Conservation (phyloP, 2,888 invertebrate species). For the Harpagoxenus sublaevis region DNA sequence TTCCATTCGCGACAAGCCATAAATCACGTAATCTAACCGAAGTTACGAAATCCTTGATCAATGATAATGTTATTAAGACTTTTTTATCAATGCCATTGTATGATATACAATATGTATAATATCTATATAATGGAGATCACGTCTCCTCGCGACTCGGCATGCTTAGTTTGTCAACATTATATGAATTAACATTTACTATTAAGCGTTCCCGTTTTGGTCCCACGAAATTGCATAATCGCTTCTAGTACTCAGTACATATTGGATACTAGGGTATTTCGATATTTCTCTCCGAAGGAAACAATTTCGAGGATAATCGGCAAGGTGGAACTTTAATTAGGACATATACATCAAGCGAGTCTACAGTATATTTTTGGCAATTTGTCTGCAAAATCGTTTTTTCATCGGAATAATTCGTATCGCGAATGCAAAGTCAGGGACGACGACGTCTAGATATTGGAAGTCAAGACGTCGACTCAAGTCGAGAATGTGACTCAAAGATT, state of each 20-base stretch:
- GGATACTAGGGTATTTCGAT: conserved; percentile 29
- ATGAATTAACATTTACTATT: conserved; percentile 53
- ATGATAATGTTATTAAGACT: not conserved
- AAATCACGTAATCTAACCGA: not conserved
- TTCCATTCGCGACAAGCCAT: not conserved
- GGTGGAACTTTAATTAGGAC: conserved; percentile 21
- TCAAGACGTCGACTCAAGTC: conserved; percentile 56
- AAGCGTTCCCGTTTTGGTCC: conserved; percentile 75
- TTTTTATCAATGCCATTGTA: not conserved
- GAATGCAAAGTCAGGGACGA: conserved; percentile 53
- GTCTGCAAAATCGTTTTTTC: conserved; percentile 64
- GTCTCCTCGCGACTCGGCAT: conserved; percentile 34
- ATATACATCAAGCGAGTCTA: conserved; percentile 21
- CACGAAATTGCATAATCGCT: conserved; percentile 76
- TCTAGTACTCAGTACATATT: conserved; percentile 24
- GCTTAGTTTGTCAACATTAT: conserved; percentile 27
- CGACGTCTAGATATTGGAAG: conserved; percentile 62
- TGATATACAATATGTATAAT: not conserved
- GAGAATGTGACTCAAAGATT: conserved; percentile 51
- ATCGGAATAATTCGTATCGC: conserved; percentile 74
- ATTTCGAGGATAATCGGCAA: conserved; percentile 54
- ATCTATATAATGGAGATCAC: conserved; percentile 14
- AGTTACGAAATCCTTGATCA: not conserved
- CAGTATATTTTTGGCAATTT: conserved; percentile 39
- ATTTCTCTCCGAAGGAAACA: conserved; percentile 37